phyloP scores from a whole-genome alignment of 35 echinoderm and acorn worm genomes.

The Hemicentrotus pulcherrimus region DNA sequence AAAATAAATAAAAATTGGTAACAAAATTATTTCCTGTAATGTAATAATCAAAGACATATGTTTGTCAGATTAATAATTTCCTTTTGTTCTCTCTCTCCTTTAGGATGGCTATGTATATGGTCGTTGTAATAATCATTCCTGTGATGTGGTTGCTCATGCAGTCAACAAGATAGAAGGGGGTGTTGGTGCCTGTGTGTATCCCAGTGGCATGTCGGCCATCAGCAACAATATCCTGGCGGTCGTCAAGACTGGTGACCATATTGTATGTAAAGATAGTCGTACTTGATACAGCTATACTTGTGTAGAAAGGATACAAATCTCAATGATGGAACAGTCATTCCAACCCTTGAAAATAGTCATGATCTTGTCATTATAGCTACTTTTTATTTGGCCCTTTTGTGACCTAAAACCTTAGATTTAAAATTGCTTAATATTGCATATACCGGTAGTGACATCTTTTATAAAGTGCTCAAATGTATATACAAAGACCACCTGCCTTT shows the following conservation, averaged over 20 bases:
- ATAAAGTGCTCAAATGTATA: too few relatives aligned
- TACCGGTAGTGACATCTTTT: too few relatives aligned
- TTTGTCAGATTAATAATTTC: not conserved
- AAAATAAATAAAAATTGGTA: not conserved
- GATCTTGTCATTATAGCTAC: too few relatives aligned
- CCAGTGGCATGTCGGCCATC: conserved; percentile 92
- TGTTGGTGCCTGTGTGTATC: conserved; percentile 70
- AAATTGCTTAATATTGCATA: too few relatives aligned
- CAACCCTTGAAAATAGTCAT: too few relatives aligned
- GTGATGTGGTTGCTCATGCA: conserved; percentile 77
- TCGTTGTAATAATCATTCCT: conserved; percentile 77
- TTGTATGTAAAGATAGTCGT: conserved; percentile 59
- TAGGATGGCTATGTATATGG: conserved; percentile 94
- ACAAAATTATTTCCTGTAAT: not conserved
- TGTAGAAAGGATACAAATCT: too few relatives aligned
- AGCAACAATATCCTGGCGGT: conserved; percentile 80
- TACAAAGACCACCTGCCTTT: too few relatives aligned
- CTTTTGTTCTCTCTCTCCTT: not conserved
- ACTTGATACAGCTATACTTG: too few relatives aligned
- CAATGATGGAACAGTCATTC: too few relatives aligned
- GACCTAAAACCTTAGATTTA: too few relatives aligned
- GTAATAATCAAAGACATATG: not conserved
- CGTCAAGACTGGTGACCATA: conserved; percentile 83
- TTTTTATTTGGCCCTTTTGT: too few relatives aligned
- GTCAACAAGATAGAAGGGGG: conserved; percentile 91